Base-by-base conservation (phyloP, 1,140 invertebrate genomes). In the Dermatophagoides farinae region DNA sequence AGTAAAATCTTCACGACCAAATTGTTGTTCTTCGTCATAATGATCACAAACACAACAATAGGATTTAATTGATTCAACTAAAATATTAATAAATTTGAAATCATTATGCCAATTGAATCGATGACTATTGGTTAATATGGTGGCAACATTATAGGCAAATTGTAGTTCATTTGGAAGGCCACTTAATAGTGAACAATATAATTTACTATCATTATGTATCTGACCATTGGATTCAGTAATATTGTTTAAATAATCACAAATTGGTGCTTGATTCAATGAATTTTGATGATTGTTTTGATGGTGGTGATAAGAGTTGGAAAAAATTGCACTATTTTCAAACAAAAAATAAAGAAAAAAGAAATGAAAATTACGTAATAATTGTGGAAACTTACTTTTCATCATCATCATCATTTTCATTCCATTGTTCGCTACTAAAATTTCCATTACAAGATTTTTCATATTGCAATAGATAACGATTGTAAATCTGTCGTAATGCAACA, bases 161-260 rank as follows among this genome's bases (percentile, higher is more conserved):
- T 97, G 92, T 70, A 97, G 88, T 75, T 98, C 95, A 72, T 99
- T 98, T 16, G 93, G 92, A 65, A 99, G 75, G 0, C 92, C 92
- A 40, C 87, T 91, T 20, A 92, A 71, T 9, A 99, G 75, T 0
- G 92, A 92, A 37, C 93, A 76, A 22, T 86, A 80, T 14, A 99
- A 74, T 65, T 85, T 83, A 11, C 14, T 41, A 44, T 55, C 53
- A 40, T 55, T 55, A 44, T 55, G 53, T n/a, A 55, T 23, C 23
- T 55, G 53, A 23, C 53, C 53, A 38, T 14, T 18, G 23, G 14
- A 18, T 65, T 89, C 85, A 68, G 38, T 39, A 14, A 55, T 23
- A 25, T 55, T 55, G 14, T 55, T 55, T 25, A 55, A 55, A 18
- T 55, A 14, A 38, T 39, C 20, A 12, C 12, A 14, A 4, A 52